Evolutionary conservation across 2,113 vertebrate species (phyloP), one percentile per base, ranked within the genome.

Genomic region (Cavia aperea): DNA sequence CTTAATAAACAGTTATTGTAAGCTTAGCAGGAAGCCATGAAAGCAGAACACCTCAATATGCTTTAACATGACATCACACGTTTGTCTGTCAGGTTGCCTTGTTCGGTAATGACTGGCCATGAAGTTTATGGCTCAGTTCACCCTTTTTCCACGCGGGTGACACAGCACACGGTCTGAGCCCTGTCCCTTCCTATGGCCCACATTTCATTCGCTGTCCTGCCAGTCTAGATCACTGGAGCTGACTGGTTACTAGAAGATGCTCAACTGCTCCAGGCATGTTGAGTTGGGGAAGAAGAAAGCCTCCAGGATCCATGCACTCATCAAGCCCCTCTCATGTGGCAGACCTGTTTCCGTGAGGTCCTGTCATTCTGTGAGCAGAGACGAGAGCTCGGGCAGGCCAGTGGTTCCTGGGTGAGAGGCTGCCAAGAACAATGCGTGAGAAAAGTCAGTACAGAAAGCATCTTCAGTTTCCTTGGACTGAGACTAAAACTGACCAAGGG

Each of bases 111-210:
- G 33, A 7, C 72, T 24, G 39, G 14, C 5, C 1, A 0, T 1
- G 62, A 73, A 24, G 51, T 14, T 51, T 14, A 23, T 5, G 24
- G n/a, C 60, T 19, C 33, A 33, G 39, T 29, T 4, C 11, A 10
- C 29, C 31, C 79, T 31, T 66, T 7, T 11, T 78, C 24, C 77
- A 12, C 0, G 1, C 5, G 29, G 21, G 21, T 51, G 31, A 21
- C 43, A 11, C 0, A 8, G 49, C 4, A 5, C 56, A 15, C 5
- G 0, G 1, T 10, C 4, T 14, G 26, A 56, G n/a, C 9, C 5
- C 3, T 4, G 14, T 4, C n/a, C 29, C 24, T 43, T 56, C n/a
- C 66, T 24, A 1, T 2, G 63, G 51, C 46, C 18, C 18, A 49
- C 36, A 26, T 33, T 36, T 14, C 11, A 6, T 60, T 88, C 18